These are phyloP conservation scores for Galaxias olidus DNA, from an alignment of 2,797 vertebrate species.

Conservation along the genomic window DNA sequence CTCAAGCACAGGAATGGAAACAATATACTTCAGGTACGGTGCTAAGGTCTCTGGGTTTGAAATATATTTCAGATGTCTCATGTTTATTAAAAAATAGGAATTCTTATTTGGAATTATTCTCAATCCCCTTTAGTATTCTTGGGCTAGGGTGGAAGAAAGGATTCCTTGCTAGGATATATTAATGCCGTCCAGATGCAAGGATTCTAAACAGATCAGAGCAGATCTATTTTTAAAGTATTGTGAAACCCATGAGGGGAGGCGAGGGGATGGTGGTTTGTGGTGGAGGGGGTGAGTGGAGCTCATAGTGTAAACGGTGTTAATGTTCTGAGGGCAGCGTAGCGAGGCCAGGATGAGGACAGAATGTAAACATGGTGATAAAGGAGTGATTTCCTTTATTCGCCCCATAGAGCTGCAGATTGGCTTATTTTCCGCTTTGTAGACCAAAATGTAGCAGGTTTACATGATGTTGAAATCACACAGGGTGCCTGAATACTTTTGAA, in stretches of 20 bases:
- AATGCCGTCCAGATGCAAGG: constrained; percentile 57
- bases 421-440: neutral
- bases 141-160: constrained; percentile 27
- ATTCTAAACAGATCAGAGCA: constrained; percentile 41
- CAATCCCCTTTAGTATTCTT: constrained; percentile 53
- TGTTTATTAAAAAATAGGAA: constrained; percentile 64
- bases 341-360: constrained; percentile 15
- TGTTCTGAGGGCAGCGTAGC: constrained; percentile 5
- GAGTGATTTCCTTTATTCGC: constrained; percentile 22
- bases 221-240: constrained; percentile 50
- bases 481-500: neutral
- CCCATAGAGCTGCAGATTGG: constrained; percentile 26
- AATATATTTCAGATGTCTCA: constrained; percentile 54
- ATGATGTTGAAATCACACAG: constrained; percentile 4
- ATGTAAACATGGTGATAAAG: constrained; percentile 25
- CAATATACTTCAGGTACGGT: constrained; percentile 47
- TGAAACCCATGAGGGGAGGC: constrained; percentile 3
- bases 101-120: constrained; percentile 52
- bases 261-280: constrained; percentile 2
- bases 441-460: neutral
- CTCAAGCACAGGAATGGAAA: constrained; percentile 53
- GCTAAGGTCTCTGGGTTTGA: constrained; percentile 59
- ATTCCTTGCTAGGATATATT: constrained; percentile 59
- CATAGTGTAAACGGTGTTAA: constrained; percentile 13
- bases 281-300: neutral